Base-by-base conservation (phyloP, 2,797 vertebrate genomes). In the Ambastaia sidthimunki region DNA sequence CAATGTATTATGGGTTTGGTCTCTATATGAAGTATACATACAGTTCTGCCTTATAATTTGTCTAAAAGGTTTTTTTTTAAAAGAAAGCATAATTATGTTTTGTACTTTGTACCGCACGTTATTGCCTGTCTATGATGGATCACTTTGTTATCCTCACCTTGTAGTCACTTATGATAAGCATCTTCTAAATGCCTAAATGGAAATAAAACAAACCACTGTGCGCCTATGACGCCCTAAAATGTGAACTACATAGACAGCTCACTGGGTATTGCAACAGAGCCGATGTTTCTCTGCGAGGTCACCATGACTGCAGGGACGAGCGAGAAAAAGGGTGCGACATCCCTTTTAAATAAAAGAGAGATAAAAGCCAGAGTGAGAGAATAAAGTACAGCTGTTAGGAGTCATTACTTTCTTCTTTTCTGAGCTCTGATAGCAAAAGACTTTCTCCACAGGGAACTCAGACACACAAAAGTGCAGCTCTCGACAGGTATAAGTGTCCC, bases 401-500 rank as follows among this genome's bases (percentile, higher is more conserved):
- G 77, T 78, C 76, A 85, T 85, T 85, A 85, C 70, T 82, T 70
- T 78, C 66, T 83, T 79, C 65, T 74, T 79, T 81, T 80, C 66
- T 75, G 57, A 50, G 78, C 68, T 68, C 52, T 37, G 54, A 54
- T 31, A 62, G 67, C 16, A 54, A 21, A 65, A 78, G 54, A 73
- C 77, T 72, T 31, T 78, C 75, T 78, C 81, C 21, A 47, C n/a
- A 3, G 75, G 81, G 62, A 76, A 71, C 34, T 28, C 23, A 18
- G 66, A 34, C 75, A 68, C 66, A 81, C 74, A 83, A 83, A 82
- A 82, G 78, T 55, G 60, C 60, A 28, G 70, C 78, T 73, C 70
- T 47, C 37, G 0, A 70, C 70, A 73, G 78, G 70, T 72, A 80
- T 73, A 80, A 80, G 70, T 73, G 50, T 73, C 70, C 78, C 18